Evolutionary conservation across 2,113 vertebrate species (phyloP).

Genomic region (Otolemur garnettii): DNA sequence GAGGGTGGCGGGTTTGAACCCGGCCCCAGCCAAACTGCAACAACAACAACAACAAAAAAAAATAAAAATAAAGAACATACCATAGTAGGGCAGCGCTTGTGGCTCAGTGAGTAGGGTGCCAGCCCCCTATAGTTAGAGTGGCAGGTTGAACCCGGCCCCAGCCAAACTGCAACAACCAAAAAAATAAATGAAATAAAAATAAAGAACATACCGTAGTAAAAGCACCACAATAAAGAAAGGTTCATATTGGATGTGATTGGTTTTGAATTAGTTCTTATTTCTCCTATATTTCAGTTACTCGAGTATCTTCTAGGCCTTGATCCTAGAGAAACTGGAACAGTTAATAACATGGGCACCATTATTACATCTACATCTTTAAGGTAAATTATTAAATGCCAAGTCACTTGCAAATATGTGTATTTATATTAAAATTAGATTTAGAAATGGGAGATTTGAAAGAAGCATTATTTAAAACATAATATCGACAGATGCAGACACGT

Average conservation of each 20-base stretch:
- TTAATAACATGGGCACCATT: not conserved
- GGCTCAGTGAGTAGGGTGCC: no score
- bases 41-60: no score
- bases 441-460: not conserved
- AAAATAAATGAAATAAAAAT: not conserved
- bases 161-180: no score
- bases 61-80: not conserved
- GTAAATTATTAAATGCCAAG: conserved; percentile 1
- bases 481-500: not conserved
- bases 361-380: not conserved
- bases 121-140: no score
- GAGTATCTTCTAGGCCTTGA: not conserved
- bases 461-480: not conserved
- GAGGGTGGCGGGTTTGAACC: no score
- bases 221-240: conserved; percentile 58
- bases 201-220: conserved; percentile 54
- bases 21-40: no score
- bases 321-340: not conserved
- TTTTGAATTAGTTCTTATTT: conserved; percentile 65
- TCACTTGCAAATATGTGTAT: not conserved
- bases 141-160: no score
- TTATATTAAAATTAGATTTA: not conserved
- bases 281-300: not conserved
- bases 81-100: no score
- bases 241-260: not conserved